phyloP scores from a whole-genome alignment of 2,888 invertebrate genomes.

The Galeopsomyia nigrocyanea region DNA sequence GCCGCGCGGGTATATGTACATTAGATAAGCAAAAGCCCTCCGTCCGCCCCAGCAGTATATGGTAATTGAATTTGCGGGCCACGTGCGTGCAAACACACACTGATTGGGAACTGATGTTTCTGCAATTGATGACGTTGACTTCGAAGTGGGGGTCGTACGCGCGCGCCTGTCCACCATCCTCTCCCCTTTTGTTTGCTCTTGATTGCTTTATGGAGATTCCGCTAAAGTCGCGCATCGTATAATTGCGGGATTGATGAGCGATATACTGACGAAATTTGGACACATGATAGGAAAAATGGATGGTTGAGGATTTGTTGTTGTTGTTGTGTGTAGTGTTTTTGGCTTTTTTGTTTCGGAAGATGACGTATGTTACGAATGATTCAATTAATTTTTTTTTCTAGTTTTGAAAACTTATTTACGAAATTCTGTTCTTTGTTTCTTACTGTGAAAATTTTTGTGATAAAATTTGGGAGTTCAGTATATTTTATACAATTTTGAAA shows the following conservation, averaged over 20 bases:
- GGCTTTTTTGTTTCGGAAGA: no score
- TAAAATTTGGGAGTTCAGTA: no score
- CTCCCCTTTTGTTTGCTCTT: constrained; percentile 22
- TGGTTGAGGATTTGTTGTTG: neutral
- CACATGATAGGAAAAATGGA: no score
- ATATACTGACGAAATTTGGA: neutral
- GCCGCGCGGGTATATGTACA: neutral
- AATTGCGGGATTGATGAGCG: constrained; percentile 5
- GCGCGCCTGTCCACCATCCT: neutral
- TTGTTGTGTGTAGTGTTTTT: neutral
- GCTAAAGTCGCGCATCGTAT: neutral
- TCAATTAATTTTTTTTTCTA: no score
- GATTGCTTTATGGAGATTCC: constrained; percentile 37
- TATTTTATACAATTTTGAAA: no score
- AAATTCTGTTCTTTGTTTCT: no score
- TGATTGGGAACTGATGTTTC: constrained; percentile 45
- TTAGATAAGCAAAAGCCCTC: neutral
- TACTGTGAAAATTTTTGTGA: no score
- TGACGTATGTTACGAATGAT: no score
- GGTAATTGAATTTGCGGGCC: constrained; percentile 23
- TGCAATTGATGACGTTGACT: constrained; percentile 46
- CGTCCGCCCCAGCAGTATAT: neutral
- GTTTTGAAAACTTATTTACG: no score
- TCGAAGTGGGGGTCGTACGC: neutral
- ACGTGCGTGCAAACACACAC: constrained; percentile 29